A percentile compares a stretch with the other conserved stretches of the same genome.
Conservation (phyloP, 2,888 invertebrate genomes). For the Margaritifera margaritifera region DNA sequence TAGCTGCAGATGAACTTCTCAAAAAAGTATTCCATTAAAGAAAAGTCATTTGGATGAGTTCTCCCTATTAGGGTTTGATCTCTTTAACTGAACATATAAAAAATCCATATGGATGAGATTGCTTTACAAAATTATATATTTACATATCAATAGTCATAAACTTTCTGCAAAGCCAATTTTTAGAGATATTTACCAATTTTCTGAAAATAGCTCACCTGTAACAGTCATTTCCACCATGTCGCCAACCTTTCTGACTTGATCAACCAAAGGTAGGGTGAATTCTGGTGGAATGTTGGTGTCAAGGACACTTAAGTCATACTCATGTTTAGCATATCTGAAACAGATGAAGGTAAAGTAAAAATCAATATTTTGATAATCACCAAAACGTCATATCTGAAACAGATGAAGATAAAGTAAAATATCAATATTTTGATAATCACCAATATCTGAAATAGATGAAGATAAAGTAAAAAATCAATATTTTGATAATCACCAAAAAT, state of each 20-base stretch:
- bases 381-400: conserved; percentile 27
- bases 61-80: too few relatives aligned
- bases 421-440: too few relatives aligned
- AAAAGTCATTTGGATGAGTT: too few relatives aligned
- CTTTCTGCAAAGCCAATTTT: too few relatives aligned
- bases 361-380: too few relatives aligned
- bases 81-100: too few relatives aligned
- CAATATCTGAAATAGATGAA: conserved; percentile 22
- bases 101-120: not conserved
- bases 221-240: conserved; percentile 61
- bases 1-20: too few relatives aligned
- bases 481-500: not conserved
- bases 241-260: conserved; percentile 63
- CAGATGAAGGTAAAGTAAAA: not conserved
- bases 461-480: too few relatives aligned
- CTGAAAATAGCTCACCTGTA: conserved; percentile 47
- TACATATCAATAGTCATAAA: too few relatives aligned
- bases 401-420: not conserved
- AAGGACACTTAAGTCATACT: conserved; percentile 45
- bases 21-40: too few relatives aligned
- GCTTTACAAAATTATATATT: not conserved
- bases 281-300: conserved; percentile 60
- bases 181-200: not conserved
- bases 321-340: conserved; percentile 41
- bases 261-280: conserved; percentile 65